A percentile compares a stretch with the other conserved stretches of the same genome.
These are phyloP conservation scores for Apodemia duryi DNA, from an alignment of 2,888 invertebrate species.

Conservation along the genomic window DNA sequence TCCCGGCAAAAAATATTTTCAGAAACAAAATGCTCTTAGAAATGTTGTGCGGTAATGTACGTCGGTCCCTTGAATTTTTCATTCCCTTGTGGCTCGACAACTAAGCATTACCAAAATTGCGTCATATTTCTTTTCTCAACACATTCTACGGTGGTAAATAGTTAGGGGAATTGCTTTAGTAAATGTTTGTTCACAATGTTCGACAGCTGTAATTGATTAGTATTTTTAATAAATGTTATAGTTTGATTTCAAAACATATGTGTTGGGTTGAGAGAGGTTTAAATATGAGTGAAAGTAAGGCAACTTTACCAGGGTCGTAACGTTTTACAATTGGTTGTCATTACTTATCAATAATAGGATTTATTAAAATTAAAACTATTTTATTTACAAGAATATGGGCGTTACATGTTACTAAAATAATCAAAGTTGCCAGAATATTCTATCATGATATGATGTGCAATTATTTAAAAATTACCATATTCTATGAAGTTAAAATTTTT, in stretches of 20 bases:
- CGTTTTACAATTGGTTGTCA: too few relatives aligned
- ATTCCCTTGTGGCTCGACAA: constrained; percentile 77
- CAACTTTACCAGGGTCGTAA: too few relatives aligned
- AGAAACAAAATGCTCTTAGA: constrained; percentile 67
- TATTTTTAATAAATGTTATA: constrained; percentile 22
- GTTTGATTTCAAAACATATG: not conserved
- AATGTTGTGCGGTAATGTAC: constrained; percentile 70
- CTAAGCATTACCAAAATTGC: constrained; percentile 78
- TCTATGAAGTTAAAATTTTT: too few relatives aligned
- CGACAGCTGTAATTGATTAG: constrained; percentile 39
- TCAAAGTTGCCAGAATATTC: too few relatives aligned
- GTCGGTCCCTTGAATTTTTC: constrained; percentile 76
- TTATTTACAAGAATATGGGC: too few relatives aligned
- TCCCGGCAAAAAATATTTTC: constrained; percentile 54
- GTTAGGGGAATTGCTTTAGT: constrained; percentile 59
- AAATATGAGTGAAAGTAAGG: too few relatives aligned
- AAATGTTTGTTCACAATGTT: constrained; percentile 41
- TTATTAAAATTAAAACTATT: too few relatives aligned
- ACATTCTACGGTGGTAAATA: constrained; percentile 62
- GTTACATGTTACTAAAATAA: too few relatives aligned
- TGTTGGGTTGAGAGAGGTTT: not conserved
- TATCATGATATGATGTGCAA: too few relatives aligned
- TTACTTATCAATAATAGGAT: too few relatives aligned
- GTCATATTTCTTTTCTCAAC: constrained; percentile 74
- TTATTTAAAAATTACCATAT: too few relatives aligned